These are phyloP conservation scores for Tragelaphus strepsiceros DNA, from an alignment of 2,113 vertebrate genomes.

Conservation along the genomic window DNA sequence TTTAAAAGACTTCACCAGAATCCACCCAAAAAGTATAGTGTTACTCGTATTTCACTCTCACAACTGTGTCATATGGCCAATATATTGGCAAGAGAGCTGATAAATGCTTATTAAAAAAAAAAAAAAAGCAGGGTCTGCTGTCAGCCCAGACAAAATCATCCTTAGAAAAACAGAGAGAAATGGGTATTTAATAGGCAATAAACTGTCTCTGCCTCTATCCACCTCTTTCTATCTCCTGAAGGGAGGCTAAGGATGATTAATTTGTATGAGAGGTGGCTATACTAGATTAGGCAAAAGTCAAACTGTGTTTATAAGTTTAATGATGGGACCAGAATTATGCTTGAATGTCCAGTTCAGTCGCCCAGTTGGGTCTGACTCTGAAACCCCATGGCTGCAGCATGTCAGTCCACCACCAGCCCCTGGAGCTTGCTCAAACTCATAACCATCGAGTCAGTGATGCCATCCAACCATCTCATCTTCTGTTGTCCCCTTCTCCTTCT, in stretches of 20 bases:
- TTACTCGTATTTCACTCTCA: background rate
- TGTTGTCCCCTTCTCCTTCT: background rate
- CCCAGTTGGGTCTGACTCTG: background rate
- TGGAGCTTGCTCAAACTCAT: background rate
- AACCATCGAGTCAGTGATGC: background rate
- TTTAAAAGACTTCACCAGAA: background rate
- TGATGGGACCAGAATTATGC: background rate
- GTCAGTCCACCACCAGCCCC: background rate
- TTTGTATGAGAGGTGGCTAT: background rate
- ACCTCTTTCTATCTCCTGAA: background rate
- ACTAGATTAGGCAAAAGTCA: background rate
- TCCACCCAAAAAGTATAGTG: background rate
- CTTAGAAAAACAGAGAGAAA: background rate
- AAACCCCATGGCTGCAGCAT: background rate
- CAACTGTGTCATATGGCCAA: background rate
- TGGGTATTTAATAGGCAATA: background rate
- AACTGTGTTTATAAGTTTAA: background rate
- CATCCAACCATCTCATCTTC: background rate
- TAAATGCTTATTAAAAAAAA: background rate
- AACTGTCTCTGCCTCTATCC: background rate
- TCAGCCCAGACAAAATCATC: background rate
- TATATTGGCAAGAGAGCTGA: background rate
- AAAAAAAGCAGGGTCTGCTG: background rate
- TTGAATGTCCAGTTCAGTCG: background rate
- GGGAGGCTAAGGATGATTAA: background rate